Evolutionary conservation across 2,888 invertebrate genomes (phyloP).

Genomic region (Eubasilissa splendida): DNA sequence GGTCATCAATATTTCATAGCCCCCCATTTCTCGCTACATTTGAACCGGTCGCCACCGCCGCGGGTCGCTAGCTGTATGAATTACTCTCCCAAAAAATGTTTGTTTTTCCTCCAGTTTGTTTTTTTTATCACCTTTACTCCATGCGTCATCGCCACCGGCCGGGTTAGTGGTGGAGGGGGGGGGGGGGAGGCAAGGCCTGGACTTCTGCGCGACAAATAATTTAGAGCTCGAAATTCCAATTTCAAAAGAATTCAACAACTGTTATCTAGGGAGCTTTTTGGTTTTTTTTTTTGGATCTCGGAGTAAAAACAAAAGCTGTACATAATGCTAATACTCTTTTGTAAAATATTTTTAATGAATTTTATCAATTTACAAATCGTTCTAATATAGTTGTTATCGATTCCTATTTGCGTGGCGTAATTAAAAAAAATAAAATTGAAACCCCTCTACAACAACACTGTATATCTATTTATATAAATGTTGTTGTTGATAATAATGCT

Average conservation of each 20-base stretch:
- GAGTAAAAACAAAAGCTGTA: too few species aligned
- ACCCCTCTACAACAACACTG: too few species aligned
- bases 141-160: constrained; percentile 27
- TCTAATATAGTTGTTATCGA: too few species aligned
- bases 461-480: too few species aligned
- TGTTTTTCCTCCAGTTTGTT: constrained; percentile 51
- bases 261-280: too few species aligned
- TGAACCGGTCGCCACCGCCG: constrained; percentile 47
- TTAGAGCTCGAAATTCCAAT: constrained; percentile 13
- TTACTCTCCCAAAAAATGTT: constrained; percentile 55
- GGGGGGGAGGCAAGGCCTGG: background rate
- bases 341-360: too few species aligned
- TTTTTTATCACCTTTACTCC: constrained; percentile 36
- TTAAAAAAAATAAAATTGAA: too few species aligned
- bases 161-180: background rate
- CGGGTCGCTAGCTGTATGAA: constrained; percentile 56
- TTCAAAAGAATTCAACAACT: background rate
- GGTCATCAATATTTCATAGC: constrained; percentile 57
- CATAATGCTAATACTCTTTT: too few species aligned
- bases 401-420: too few species aligned
- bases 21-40: constrained; percentile 57
- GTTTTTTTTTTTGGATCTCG: background rate
- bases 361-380: too few species aligned
- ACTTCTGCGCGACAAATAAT: constrained; percentile 27
- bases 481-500: too few species aligned